Percentiles rank a stretch among this genome's conserved stretches.
These are phyloP conservation scores for Nebria brevicollis DNA, from an alignment of 2,888 invertebrate species.

Conservation along the genomic window DNA sequence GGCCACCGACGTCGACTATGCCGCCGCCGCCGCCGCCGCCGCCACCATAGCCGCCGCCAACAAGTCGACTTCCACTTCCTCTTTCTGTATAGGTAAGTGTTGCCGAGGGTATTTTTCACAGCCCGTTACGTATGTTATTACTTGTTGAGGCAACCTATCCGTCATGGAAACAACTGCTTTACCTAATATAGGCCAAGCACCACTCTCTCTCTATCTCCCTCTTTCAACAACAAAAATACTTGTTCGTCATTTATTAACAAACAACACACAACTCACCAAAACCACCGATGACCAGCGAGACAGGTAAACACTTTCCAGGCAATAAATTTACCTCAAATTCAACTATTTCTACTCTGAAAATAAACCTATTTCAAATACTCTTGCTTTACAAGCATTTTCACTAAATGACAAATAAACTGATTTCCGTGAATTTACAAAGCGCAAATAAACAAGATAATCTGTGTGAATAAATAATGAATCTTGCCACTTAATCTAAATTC, in stretches of 20 bases:
- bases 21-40: background rate
- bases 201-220: background rate
- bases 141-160: slow-evolving; percentile 28
- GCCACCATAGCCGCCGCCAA: background rate
- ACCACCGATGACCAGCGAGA: too few species aligned
- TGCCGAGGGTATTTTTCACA: slow-evolving; percentile 37
- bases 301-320: too few species aligned
- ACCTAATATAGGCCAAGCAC: background rate
- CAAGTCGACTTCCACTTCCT: slow-evolving; percentile 3
- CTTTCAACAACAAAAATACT: background rate
- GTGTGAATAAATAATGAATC: background rate
- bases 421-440: too few species aligned
- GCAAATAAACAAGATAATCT: background rate
- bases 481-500: background rate
- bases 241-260: background rate
- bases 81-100: slow-evolving; percentile 2
- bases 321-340: too few species aligned
- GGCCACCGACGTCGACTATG: slow-evolving; percentile 27
- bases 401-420: too few species aligned
- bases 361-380: too few species aligned
- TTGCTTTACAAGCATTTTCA: too few species aligned
- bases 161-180: slow-evolving; percentile 41
- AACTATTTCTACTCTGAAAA: too few species aligned
- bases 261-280: too few species aligned
- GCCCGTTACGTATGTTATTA: slow-evolving; percentile 16